Evolutionary conservation across 2,888 invertebrate genomes (phyloP), one percentile per base, ranked within the genome.

Genomic region (Timema cristinae): DNA sequence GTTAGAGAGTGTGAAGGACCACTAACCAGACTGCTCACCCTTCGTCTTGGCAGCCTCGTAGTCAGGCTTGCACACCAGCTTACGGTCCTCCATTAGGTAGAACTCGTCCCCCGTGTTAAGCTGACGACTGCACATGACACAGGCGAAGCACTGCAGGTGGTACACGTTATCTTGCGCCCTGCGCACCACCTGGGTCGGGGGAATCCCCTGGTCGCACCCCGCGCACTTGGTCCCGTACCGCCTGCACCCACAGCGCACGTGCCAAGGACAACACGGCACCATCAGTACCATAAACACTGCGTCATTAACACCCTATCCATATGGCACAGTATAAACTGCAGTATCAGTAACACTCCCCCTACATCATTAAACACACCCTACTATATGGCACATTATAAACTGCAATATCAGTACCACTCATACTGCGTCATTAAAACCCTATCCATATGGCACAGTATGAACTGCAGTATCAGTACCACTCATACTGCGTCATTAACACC

Each of bases 151-250:
- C 79, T 94, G 91, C 78, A 97, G 88, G 83, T 98, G 98, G 85
- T 96, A 98, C 77, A 98, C 97, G 85, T 97, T 92, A 78, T 97
- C 92, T 84, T 97, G 97, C 68, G 98, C 98, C 74, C 97, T 88
- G 51, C 98, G 89, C 70, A 99, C 97, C 79, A 98, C 95, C 83
- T 97, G 95, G 78, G 96, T 96, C 69, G 98, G 98, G 69, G 97
- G 95, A 81, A 99, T 96, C 77, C 97, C 97, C 86, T 97, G 92
- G 83, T 95, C 95, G 88, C 98, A 98, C 81, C 95, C 94, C 79
- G 97, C 94, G 87, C 98, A 98, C 86, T 97, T 97, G 80, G 97
- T 97, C 82, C 98, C 98, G 87, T 94, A 98, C 84, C 97, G 93
- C 90, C 98, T 98, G 89, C 86, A 86, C 70, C 73, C 73, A 73